Percentiles rank a stretch among this genome's conserved stretches.
Evolutionary conservation across 2,888 invertebrate genomes (phyloP).

Genomic region (Temnothorax rugatulus): DNA sequence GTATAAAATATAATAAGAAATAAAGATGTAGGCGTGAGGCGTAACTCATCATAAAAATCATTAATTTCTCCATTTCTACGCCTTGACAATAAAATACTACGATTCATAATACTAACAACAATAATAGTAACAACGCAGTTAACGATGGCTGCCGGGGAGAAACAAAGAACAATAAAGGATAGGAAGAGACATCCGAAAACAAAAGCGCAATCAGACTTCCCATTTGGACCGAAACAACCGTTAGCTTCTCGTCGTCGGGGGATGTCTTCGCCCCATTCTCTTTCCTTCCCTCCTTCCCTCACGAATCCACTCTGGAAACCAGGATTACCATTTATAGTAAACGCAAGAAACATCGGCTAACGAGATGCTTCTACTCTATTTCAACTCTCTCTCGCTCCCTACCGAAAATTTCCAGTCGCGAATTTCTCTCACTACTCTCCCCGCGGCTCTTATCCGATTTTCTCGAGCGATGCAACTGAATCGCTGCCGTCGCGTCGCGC

Average conservation of each 20-base stretch:
- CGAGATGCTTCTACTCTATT: slow-evolving; percentile 70
- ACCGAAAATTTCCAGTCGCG: slow-evolving; percentile 56
- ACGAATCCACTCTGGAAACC: slow-evolving; percentile 48
- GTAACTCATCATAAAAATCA: background rate
- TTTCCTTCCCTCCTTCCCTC: slow-evolving; percentile 58
- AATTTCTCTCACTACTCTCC: slow-evolving; percentile 45
- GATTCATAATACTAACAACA: background rate
- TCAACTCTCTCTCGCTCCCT: slow-evolving; percentile 18
- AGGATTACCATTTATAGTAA: slow-evolving; percentile 69
- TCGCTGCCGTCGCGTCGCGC: slow-evolving; percentile 46
- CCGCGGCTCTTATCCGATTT: slow-evolving; percentile 65
- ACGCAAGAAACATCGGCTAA: slow-evolving; percentile 73
- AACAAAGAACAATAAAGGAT: background rate
- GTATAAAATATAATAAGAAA: slow-evolving; percentile 1
- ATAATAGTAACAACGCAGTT: slow-evolving; percentile 14
- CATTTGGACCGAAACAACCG: slow-evolving; percentile 73
- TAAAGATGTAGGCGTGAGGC: background rate
- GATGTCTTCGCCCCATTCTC: slow-evolving; percentile 48
- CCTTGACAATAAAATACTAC: background rate
- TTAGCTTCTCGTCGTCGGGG: slow-evolving; percentile 66
- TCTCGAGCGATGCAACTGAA: slow-evolving; percentile 51
- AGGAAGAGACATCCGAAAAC: slow-evolving; percentile 60
- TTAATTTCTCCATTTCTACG: background rate
- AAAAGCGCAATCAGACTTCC: slow-evolving; percentile 76
- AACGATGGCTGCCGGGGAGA: background rate